phyloP scores from a whole-genome alignment of 2,888 invertebrate species.

The Lordiphosa fenestrarum region DNA sequence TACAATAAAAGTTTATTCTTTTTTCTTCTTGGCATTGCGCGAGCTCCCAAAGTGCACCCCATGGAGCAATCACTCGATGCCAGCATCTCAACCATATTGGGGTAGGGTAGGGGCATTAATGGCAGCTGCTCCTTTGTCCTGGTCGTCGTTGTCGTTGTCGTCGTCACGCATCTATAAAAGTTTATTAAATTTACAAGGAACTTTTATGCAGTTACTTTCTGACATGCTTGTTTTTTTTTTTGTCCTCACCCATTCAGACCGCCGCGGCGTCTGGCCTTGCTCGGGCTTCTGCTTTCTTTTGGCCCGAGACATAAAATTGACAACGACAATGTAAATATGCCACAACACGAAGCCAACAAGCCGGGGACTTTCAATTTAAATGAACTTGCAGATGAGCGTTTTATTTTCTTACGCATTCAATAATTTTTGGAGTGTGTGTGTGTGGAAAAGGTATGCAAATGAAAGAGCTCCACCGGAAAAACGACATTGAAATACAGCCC shows the following conservation, averaged over 20 bases:
- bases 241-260: slow-evolving; percentile 13
- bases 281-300: slow-evolving; percentile 30
- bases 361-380: slow-evolving; percentile 64
- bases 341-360: slow-evolving; percentile 17
- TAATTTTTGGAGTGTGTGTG: slow-evolving; percentile 42
- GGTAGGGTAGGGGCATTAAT: slow-evolving; percentile 53
- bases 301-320: slow-evolving; percentile 60
- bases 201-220: slow-evolving; percentile 73
- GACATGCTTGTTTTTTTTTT: slow-evolving; percentile 49
- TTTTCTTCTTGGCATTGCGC: slow-evolving; percentile 29
- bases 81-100: slow-evolving; percentile 56
- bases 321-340: slow-evolving; percentile 69
- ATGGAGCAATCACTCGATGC: slow-evolving; percentile 69
- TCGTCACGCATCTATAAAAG: slow-evolving; percentile 60
- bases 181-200: slow-evolving; percentile 74
- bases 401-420: slow-evolving; percentile 66
- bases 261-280: slow-evolving; percentile 10
- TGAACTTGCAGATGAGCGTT: slow-evolving; percentile 67
- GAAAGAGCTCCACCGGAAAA: slow-evolving; percentile 33
- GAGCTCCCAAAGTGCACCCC: slow-evolving; percentile 65
- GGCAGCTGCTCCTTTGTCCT: slow-evolving; percentile 56
- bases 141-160: slow-evolving; percentile 9
- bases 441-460: slow-evolving; percentile 5
- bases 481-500: slow-evolving; percentile 67
- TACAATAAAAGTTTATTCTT: slow-evolving; percentile 67